phyloP scores from a whole-genome alignment of 2,888 invertebrate species.

The Drosophila eohydei region DNA sequence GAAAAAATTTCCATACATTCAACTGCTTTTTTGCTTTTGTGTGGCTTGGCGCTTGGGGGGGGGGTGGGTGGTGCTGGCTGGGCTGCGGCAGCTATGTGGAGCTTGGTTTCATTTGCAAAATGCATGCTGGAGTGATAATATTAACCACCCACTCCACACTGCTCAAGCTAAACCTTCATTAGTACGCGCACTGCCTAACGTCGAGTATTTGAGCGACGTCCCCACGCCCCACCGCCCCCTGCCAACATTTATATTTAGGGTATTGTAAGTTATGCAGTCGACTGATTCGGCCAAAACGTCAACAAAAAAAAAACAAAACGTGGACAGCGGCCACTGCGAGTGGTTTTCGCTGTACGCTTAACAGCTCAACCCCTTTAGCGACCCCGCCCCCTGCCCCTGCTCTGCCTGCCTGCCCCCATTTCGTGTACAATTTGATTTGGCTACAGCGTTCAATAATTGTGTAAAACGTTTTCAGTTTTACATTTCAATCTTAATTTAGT shows the following conservation, averaged over 20 bases:
- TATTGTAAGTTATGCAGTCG: slow-evolving; percentile 84
- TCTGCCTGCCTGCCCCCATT: not conserved
- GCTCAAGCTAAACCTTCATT: slow-evolving; percentile 61
- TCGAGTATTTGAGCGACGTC: slow-evolving; percentile 9
- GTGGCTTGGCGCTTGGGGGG: not conserved
- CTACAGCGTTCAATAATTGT: slow-evolving; percentile 75
- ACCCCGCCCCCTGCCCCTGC: not conserved
- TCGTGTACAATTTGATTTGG: slow-evolving; percentile 36
- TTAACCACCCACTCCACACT: slow-evolving; percentile 30
- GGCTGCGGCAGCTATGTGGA: not conserved
- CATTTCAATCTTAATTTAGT: slow-evolving; percentile 85
- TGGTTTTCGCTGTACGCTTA: slow-evolving; percentile 83
- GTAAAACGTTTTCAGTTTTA: slow-evolving; percentile 84
- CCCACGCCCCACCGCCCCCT: not conserved
- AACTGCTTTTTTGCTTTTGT: slow-evolving; percentile 44
- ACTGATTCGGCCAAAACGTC: slow-evolving; percentile 78
- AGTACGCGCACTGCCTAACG: slow-evolving; percentile 36
- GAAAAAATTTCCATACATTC: slow-evolving; percentile 80
- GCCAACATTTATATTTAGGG: slow-evolving; percentile 79
- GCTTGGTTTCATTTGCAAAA: slow-evolving; percentile 67
- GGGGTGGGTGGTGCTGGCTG: not conserved
- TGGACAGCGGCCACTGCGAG: slow-evolving; percentile 52
- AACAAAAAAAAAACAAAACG: slow-evolving; percentile 26
- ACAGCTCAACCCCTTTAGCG: slow-evolving; percentile 28
- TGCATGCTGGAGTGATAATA: slow-evolving; percentile 78